Percentiles rank a stretch among this genome's conserved stretches.
phyloP scores from a whole-genome alignment of 2,888 invertebrate species.

The Lepeophtheirus nordmannii region DNA sequence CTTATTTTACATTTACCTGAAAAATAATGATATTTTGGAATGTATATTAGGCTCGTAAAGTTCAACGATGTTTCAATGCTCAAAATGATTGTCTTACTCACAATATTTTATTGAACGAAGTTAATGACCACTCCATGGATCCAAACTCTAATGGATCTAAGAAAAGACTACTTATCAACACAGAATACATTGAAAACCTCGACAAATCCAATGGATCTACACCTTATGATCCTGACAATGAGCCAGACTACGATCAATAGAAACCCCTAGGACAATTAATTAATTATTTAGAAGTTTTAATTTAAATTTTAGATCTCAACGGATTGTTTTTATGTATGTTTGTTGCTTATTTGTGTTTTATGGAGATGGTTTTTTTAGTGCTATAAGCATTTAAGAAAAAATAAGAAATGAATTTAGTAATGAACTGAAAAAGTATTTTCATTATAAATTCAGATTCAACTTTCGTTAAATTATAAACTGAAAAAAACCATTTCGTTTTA shows the following conservation, averaged over 20 bases:
- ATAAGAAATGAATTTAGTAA: too few species aligned
- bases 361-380: too few species aligned
- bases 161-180: slow-evolving; percentile 18
- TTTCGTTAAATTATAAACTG: too few species aligned
- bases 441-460: too few species aligned
- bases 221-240: slow-evolving; percentile 12
- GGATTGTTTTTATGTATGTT: too few species aligned
- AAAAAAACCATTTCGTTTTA: too few species aligned
- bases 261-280: neutral
- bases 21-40: neutral
- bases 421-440: too few species aligned
- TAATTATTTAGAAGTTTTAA: too few species aligned
- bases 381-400: too few species aligned
- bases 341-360: too few species aligned
- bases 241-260: neutral
- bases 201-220: slow-evolving; percentile 15
- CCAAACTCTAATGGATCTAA: neutral
- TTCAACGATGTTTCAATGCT: slow-evolving; percentile 14
- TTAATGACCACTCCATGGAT: neutral
- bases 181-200: slow-evolving; percentile 16
- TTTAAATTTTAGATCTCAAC: too few species aligned
- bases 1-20: neutral
- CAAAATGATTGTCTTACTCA: slow-evolving; percentile 18
- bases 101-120: neutral
- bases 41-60: slow-evolving; percentile 13